Conservation (phyloP, 2,113 vertebrate genomes). For the Aphelocoma coerulescens region DNA sequence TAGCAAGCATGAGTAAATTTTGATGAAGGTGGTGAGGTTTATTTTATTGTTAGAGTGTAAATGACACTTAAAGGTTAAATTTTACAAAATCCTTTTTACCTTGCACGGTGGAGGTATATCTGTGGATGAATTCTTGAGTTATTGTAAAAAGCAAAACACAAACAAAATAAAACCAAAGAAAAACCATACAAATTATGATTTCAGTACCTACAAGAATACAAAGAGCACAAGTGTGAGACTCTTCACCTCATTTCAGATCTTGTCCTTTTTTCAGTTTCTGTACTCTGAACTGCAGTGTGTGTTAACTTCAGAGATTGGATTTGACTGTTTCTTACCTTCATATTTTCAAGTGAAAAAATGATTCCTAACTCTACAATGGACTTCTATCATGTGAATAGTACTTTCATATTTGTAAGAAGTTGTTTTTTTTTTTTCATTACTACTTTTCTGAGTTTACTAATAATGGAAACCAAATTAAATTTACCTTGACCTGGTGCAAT, state of each 20-base stretch:
- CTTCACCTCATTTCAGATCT: not conserved
- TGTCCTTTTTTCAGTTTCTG: not conserved
- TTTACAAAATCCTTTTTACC: not conserved
- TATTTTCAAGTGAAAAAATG: not conserved
- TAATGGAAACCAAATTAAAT: not conserved
- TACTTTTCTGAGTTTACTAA: not conserved
- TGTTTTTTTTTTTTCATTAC: not conserved
- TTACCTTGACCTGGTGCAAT: not conserved
- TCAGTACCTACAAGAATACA: not conserved
- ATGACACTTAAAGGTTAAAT: not conserved
- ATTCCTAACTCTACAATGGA: not conserved
- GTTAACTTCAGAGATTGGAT: not conserved
- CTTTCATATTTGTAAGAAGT: not conserved
- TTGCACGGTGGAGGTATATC: not conserved
- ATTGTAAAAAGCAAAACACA: not conserved
- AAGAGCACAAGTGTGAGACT: not conserved
- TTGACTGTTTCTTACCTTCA: not conserved
- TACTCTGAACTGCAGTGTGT: not conserved
- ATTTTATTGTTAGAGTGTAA: not conserved
- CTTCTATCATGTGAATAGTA: not conserved
- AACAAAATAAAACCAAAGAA: not conserved
- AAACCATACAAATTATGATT: not conserved
- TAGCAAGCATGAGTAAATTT: not conserved
- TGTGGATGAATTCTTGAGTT: not conserved
- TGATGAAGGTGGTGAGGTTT: not conserved